A percentile compares a stretch with the other conserved stretches of the same genome.
Conservation (phyloP, 2,797 vertebrate species). For the Pangasius mekongensis region DNA sequence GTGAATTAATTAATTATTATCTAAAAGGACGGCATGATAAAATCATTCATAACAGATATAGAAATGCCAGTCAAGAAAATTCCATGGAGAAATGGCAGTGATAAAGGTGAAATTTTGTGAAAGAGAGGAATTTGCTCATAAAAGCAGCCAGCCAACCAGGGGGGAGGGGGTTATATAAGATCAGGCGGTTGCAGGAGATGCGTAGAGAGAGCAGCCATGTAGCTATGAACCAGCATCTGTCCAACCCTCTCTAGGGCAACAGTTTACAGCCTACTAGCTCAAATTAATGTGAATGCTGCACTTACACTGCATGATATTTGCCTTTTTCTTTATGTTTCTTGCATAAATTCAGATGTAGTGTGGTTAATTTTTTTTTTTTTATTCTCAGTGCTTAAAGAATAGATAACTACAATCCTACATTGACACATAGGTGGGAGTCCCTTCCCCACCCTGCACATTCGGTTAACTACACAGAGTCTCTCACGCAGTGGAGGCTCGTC, state of each 20-base stretch:
- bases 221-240: conserved; percentile 73
- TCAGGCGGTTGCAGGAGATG: conserved; percentile 72
- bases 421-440: neutral
- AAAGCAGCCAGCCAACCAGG: conserved; percentile 65
- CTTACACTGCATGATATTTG: neutral
- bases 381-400: neutral
- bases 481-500: neutral
- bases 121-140: conserved; percentile 75
- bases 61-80: neutral
- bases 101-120: conserved; percentile 70
- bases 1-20: neutral
- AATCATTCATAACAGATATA: neutral
- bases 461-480: neutral
- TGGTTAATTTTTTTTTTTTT: neutral
- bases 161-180: conserved; percentile 80
- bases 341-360: neutral
- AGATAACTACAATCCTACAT: neutral
- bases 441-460: neutral
- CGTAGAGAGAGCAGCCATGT: conserved; percentile 60
- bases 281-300: conserved; percentile 37
- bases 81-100: conserved; percentile 33
- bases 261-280: conserved; percentile 27
- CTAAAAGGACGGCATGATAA: neutral
- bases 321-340: neutral
- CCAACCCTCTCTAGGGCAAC: conserved; percentile 45